Conservation (phyloP, 2,113 vertebrate genomes). For the Strix uralensis region DNA sequence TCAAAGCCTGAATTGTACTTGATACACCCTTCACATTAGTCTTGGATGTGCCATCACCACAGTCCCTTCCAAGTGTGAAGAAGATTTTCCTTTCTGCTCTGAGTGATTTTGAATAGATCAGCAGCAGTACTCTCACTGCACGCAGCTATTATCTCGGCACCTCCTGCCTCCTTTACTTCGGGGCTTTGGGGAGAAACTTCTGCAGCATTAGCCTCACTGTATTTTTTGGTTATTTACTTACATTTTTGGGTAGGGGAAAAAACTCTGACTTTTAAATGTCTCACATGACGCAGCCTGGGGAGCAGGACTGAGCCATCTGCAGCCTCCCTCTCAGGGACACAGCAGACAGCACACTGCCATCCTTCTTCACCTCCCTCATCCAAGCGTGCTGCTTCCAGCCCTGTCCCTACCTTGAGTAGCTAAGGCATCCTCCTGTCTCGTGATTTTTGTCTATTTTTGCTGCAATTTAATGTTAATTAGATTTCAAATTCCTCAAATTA, state of each 20-base stretch:
- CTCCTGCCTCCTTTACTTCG: not conserved
- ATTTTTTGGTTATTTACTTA: not conserved
- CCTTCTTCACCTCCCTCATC: not conserved
- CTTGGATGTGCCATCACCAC: not conserved
- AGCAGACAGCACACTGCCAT: not conserved
- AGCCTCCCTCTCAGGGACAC: not conserved
- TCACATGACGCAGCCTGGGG: not conserved
- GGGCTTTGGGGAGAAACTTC: not conserved
- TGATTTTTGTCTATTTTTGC: not conserved
- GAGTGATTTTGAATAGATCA: not conserved
- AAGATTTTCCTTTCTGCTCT: not conserved
- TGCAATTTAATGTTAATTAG: not conserved
- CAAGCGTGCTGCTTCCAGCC: not conserved
- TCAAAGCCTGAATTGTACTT: not conserved
- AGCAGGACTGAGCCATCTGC: not conserved
- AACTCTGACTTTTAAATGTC: accelerated
- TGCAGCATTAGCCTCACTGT: not conserved
- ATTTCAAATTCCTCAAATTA: not conserved
- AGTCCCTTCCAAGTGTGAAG: not conserved
- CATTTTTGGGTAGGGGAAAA: not conserved
- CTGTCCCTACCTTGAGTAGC: not conserved
- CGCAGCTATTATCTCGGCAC: not conserved
- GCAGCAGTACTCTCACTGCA: not conserved
- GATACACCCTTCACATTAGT: not conserved
- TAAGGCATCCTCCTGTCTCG: not conserved